Evolutionary conservation across 2,797 vertebrate species (phyloP).

Genomic region (Hippocampus kuda): DNA sequence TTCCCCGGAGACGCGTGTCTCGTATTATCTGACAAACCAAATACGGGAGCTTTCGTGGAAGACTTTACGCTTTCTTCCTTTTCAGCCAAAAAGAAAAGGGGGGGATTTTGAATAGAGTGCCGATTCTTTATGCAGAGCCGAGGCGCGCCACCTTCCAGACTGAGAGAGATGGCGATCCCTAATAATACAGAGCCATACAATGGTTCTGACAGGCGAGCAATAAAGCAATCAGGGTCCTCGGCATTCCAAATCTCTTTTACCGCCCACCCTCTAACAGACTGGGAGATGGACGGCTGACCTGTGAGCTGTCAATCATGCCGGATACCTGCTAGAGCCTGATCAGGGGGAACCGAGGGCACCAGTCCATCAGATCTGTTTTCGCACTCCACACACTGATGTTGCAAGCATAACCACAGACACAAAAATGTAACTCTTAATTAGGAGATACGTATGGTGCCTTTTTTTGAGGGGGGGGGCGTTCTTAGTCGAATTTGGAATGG

Average conservation of each 20-base stretch:
- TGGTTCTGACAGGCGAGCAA: constrained; percentile 73
- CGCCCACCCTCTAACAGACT: constrained; percentile 70
- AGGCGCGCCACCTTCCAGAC: constrained; percentile 68
- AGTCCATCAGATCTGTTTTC: constrained; percentile 75
- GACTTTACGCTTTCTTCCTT: constrained; percentile 63
- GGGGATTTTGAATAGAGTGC: constrained; percentile 65
- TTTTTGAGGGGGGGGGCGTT: constrained; percentile 30
- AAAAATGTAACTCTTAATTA: constrained; percentile 71
- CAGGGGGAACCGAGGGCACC: constrained; percentile 63
- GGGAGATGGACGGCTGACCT: constrained; percentile 73
- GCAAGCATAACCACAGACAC: constrained; percentile 65
- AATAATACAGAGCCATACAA: constrained; percentile 73
- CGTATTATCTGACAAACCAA: constrained; percentile 64
- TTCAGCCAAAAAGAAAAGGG: constrained; percentile 57
- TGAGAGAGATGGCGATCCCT: constrained; percentile 68
- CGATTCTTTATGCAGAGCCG: constrained; percentile 68
- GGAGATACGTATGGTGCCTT: constrained; percentile 47
- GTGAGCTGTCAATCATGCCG: constrained; percentile 72
- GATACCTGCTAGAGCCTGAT: constrained; percentile 72
- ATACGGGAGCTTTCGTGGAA: constrained; percentile 61
- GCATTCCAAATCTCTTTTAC: constrained; percentile 72
- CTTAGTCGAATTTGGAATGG: constrained; percentile 64
- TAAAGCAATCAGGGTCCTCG: constrained; percentile 74
- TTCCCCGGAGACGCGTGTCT: constrained; percentile 60
- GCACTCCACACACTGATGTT: constrained; percentile 68